Percentiles rank a stretch among this genome's conserved stretches.
phyloP scores from a whole-genome alignment of 2,888 invertebrate species.

The Lasioglossum figueresi region DNA sequence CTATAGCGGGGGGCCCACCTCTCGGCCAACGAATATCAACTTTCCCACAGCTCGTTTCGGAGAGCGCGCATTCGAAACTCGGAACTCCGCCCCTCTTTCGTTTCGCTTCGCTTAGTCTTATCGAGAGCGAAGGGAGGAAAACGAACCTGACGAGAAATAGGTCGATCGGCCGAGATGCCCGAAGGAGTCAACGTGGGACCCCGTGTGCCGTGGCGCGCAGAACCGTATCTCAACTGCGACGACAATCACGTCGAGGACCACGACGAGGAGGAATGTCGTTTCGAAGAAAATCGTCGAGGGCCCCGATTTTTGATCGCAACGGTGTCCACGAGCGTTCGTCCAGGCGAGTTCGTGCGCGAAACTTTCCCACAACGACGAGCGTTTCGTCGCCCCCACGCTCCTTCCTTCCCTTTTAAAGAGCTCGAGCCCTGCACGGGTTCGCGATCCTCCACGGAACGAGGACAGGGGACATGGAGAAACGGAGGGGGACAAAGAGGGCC shows the following conservation, averaged over 20 bases:
- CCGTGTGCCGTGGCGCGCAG: neutral
- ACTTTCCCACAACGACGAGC: conserved; percentile 65
- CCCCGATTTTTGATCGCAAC: conserved; percentile 21
- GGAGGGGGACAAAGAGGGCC: conserved; percentile 31
- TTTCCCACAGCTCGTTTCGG: conserved; percentile 77
- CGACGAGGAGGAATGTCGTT: conserved; percentile 6
- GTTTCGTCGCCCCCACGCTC: conserved; percentile 64
- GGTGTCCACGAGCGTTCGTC: neutral
- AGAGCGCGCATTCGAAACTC: conserved; percentile 54
- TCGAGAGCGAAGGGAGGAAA: conserved; percentile 21
- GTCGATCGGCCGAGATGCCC: neutral
- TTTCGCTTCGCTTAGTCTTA: conserved; percentile 24
- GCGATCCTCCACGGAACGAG: conserved; percentile 12
- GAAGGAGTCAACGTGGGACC: neutral
- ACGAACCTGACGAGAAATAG: neutral
- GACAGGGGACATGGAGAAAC: neutral
- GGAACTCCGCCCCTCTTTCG: conserved; percentile 14
- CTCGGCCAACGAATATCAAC: conserved; percentile 63
- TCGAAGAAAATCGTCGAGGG: neutral
- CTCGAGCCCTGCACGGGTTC: conserved; percentile 38
- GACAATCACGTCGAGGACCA: neutral
- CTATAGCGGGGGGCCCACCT: conserved; percentile 48
- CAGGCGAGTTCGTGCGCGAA: conserved; percentile 30
- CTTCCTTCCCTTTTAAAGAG: conserved; percentile 71
- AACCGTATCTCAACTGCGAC: neutral